A percentile compares a stretch with the other conserved stretches of the same genome.
Conservation (phyloP, 2,888 invertebrate genomes). For the Aplocera efformata region DNA sequence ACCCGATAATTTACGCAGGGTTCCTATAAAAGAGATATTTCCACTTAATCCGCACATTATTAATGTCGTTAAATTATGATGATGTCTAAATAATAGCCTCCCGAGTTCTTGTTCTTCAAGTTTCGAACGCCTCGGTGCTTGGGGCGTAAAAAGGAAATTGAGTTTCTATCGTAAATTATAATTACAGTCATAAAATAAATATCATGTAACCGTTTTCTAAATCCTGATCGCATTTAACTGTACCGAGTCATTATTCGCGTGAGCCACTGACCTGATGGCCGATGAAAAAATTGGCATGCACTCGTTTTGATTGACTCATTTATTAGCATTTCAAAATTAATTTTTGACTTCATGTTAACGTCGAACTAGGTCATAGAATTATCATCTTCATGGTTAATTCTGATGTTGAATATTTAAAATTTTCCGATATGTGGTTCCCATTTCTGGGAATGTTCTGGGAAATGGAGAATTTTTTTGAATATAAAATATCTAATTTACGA, state of each 20-base stretch:
- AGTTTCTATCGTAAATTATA: slow-evolving; percentile 49
- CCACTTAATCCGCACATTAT: not conserved
- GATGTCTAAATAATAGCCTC: slow-evolving; percentile 17
- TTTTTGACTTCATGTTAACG: too few species aligned
- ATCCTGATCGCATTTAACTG: slow-evolving; percentile 40
- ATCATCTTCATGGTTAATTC: too few species aligned
- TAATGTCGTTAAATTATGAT: not conserved
- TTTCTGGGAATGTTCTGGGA: too few species aligned
- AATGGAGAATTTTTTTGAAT: too few species aligned
- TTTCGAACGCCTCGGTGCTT: slow-evolving; percentile 28
- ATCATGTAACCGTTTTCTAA: slow-evolving; percentile 40
- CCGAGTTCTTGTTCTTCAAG: slow-evolving; percentile 24
- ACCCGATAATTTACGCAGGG: too few species aligned
- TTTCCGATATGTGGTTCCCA: too few species aligned
- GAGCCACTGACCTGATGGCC: slow-evolving; percentile 11
- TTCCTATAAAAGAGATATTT: not conserved
- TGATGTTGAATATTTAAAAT: too few species aligned
- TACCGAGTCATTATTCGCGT: slow-evolving; percentile 31
- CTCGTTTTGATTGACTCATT: slow-evolving; percentile 2
- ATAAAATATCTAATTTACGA: too few species aligned
- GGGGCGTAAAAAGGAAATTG: slow-evolving; percentile 47
- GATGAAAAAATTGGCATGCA: slow-evolving; percentile 9
- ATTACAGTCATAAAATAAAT: slow-evolving; percentile 45
- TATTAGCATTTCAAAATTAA: too few species aligned
- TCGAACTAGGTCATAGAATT: too few species aligned